These are phyloP conservation scores for Phrynocephalus versicolor DNA, from an alignment of 2,113 vertebrate genomes.

Conservation along the genomic window DNA sequence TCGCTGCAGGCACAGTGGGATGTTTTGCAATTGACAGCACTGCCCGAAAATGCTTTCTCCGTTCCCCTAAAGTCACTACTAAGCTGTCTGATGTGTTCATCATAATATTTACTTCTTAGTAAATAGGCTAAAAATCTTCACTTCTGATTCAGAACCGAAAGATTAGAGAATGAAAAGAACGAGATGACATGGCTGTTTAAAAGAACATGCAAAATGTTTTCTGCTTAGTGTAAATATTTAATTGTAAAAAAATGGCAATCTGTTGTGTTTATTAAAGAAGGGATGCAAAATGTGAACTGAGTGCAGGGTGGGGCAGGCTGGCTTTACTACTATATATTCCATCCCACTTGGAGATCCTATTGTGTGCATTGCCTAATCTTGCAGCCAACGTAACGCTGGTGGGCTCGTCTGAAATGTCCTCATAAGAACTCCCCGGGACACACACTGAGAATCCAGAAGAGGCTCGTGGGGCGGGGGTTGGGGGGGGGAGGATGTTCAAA, in stretches of 20 bases:
- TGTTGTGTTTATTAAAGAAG: constrained; percentile 70
- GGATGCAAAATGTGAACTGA: constrained; percentile 54
- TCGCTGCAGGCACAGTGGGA: constrained; percentile 50
- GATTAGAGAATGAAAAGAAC: constrained; percentile 78
- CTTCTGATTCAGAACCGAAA: constrained; percentile 72
- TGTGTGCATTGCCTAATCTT: neutral
- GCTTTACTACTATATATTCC: constrained; percentile 18
- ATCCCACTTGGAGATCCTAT: constrained; percentile 42
- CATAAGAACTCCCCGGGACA: constrained; percentile 4
- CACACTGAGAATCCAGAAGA: neutral
- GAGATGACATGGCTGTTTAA: constrained; percentile 80
- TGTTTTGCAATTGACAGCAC: constrained; percentile 69
- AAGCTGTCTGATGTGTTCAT: constrained; percentile 71
- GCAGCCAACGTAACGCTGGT: constrained; percentile 9
- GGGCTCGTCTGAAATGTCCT: constrained; percentile 27
- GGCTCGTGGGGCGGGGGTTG: no score
- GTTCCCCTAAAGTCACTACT: constrained; percentile 71
- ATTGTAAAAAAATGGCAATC: constrained; percentile 73
- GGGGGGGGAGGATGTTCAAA: neutral
- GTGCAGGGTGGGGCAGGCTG: constrained; percentile 20
- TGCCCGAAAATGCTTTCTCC: constrained; percentile 66
- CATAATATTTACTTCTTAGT: constrained; percentile 82
- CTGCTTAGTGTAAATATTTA: constrained; percentile 78
- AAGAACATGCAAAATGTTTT: constrained; percentile 78
- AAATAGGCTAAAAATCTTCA: constrained; percentile 76